These are phyloP conservation scores for Sarcophaga peregrina DNA, from an alignment of 1,140 invertebrate species.

Conservation along the genomic window DNA sequence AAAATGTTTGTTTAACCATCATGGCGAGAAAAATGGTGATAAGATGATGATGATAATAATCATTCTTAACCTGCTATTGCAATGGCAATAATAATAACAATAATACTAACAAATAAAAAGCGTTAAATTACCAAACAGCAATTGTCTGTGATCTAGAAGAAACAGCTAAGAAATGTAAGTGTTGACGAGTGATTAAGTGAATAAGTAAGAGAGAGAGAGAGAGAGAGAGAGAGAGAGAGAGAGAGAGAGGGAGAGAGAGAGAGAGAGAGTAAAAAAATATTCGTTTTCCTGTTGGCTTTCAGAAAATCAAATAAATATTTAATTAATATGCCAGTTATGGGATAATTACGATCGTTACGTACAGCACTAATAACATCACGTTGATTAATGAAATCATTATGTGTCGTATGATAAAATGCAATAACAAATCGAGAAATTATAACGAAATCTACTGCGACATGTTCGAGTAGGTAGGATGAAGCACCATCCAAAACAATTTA, in stretches of 20 bases:
- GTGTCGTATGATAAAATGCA: slow-evolving; percentile 27
- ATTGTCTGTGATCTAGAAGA: slow-evolving; percentile 21
- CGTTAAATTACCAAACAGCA: slow-evolving; percentile 39
- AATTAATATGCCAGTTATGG: slow-evolving; percentile 40
- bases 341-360: slow-evolving; percentile 30
- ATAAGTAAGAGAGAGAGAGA: too few species aligned
- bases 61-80: not conserved
- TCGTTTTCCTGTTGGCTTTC: not conserved
- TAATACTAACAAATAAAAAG: not conserved
- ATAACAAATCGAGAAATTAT: slow-evolving; percentile 26
- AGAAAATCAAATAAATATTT: slow-evolving; percentile 16
- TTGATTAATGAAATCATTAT: slow-evolving; percentile 39
- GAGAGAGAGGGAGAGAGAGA: too few species aligned
- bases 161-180: not conserved
- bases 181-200: too few species aligned
- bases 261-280: too few species aligned
- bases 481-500: not conserved
- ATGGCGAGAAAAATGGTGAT: not conserved
- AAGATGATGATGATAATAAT: slow-evolving; percentile 6
- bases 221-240: too few species aligned
- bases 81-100: not conserved
- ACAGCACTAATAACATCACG: slow-evolving; percentile 33
- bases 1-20: not conserved
- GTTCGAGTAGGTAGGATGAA: too few species aligned
- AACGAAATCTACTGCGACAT: not conserved